These are phyloP conservation scores for Scaptodrosophila lebanonensis DNA, from an alignment of 1,140 invertebrate species.

Conservation along the genomic window DNA sequence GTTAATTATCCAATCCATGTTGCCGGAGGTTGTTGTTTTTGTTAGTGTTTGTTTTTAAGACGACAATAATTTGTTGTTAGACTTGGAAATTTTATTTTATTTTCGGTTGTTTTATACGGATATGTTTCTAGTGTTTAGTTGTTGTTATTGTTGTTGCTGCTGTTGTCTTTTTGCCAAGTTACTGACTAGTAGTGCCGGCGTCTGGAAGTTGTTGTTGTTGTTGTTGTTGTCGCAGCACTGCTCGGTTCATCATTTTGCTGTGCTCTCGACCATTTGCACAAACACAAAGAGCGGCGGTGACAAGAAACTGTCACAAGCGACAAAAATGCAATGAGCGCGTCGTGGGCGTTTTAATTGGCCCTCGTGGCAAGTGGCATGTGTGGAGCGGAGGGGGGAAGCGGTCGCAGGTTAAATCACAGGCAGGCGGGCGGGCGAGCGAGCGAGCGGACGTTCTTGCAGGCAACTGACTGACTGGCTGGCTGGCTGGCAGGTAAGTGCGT, in stretches of 20 bases:
- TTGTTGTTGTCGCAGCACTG: slow-evolving; percentile 13
- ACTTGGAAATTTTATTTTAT: neutral
- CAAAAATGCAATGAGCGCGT: slow-evolving; percentile 1
- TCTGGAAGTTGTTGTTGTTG: slow-evolving; percentile 42
- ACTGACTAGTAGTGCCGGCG: slow-evolving; percentile 23
- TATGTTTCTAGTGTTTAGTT: slow-evolving; percentile 50
- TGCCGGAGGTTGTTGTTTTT: slow-evolving; percentile 7
- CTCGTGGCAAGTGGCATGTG: slow-evolving; percentile 1
- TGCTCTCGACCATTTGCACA: slow-evolving; percentile 33
- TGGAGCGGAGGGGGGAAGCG: slow-evolving; percentile 1
- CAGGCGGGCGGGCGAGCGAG: slow-evolving; percentile 17
- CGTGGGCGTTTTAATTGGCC: slow-evolving; percentile 34
- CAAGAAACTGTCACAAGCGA: neutral
- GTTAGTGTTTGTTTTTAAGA: slow-evolving; percentile 16
- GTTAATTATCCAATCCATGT: slow-evolving; percentile 84
- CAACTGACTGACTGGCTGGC: slow-evolving; percentile 20
- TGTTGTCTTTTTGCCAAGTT: slow-evolving; percentile 24
- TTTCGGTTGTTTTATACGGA: slow-evolving; percentile 42
- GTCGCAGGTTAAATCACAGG: slow-evolving; percentile 10
- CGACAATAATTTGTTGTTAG: neutral
- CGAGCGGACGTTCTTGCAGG: too few species aligned
- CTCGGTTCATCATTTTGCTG: slow-evolving; percentile 9
- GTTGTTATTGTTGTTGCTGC: slow-evolving; percentile 18
- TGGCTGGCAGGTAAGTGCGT: slow-evolving; percentile 21
- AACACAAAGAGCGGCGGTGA: slow-evolving; percentile 9